Percentiles rank a stretch among this genome's conserved stretches.
Conservation (phyloP, 2,797 vertebrate species). For the Chiloscyllium punctatum region DNA sequence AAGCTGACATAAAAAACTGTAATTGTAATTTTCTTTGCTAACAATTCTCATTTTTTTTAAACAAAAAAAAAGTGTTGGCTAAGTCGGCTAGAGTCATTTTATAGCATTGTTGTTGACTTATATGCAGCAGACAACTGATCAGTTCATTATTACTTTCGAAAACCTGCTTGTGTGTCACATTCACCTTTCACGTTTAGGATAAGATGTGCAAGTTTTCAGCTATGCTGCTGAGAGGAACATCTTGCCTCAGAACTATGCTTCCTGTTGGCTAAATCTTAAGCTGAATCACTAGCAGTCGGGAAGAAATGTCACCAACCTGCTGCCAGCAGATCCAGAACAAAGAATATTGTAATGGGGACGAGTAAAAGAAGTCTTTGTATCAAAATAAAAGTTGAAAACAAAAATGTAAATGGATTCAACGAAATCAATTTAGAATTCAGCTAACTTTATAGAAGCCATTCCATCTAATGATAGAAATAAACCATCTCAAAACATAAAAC, state of each 20-base stretch:
- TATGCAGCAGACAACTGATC: conserved; percentile 16
- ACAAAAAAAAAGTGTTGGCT: neutral
- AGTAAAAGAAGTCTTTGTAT: neutral
- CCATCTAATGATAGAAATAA: neutral
- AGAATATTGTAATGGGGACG: neutral
- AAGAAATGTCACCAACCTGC: neutral
- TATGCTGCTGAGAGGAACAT: conserved; percentile 16
- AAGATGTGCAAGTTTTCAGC: neutral
- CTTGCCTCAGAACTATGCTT: conserved; percentile 14
- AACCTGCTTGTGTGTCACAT: neutral
- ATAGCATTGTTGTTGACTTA: neutral
- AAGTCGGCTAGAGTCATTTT: neutral
- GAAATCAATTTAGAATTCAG: neutral
- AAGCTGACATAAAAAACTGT: neutral
- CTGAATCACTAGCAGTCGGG: neutral
- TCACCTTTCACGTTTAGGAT: conserved; percentile 18
- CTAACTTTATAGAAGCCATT: neutral
- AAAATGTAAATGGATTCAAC: neutral
- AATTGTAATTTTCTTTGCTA: neutral
- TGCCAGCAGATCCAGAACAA: neutral
- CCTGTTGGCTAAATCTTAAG: neutral
- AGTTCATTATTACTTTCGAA: conserved; percentile 11
- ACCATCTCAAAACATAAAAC: neutral
- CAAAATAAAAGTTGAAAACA: neutral
- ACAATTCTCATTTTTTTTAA: neutral